phyloP scores from a whole-genome alignment of 37 sponge, comb jelly and placozoan genomes.

The Diacarnus erythraeanus region DNA sequence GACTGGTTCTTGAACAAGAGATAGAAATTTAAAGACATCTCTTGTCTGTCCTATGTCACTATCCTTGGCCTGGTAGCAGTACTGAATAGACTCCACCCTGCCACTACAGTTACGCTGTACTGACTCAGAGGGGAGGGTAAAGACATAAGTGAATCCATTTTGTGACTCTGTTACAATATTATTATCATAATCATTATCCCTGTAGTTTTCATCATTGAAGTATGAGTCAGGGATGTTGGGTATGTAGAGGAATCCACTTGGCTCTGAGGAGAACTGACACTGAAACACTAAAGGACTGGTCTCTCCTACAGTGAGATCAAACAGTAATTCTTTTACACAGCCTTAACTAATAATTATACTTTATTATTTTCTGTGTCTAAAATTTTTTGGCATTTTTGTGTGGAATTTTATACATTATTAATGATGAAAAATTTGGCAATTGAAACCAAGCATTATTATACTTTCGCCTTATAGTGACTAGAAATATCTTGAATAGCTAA shows the following conservation, averaged over 20 bases:
- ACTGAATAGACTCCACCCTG: background rate
- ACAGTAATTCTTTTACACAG: too few species aligned
- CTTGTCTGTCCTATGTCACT: background rate
- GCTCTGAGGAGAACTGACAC: background rate
- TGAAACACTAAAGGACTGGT: background rate
- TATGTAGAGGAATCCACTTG: background rate
- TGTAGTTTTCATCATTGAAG: background rate
- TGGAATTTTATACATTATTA: too few species aligned
- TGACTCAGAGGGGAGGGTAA: background rate
- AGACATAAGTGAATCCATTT: background rate
- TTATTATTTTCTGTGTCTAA: too few species aligned
- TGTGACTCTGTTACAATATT: background rate
- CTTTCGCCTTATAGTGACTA: too few species aligned
- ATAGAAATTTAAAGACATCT: background rate
- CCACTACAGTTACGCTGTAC: background rate
- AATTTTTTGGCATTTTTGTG: too few species aligned
- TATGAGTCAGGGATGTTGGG: background rate
- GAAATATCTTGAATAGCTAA: background rate
- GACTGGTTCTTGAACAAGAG: background rate
- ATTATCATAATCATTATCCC: background rate
- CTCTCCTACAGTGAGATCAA: too few species aligned
- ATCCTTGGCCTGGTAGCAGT: background rate
- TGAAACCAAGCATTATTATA: too few species aligned
- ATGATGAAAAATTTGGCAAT: too few species aligned
- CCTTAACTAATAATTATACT: too few species aligned